Evolutionary conservation across 2,888 invertebrate species (phyloP).

Genomic region (Caenorhabditis angaria): DNA sequence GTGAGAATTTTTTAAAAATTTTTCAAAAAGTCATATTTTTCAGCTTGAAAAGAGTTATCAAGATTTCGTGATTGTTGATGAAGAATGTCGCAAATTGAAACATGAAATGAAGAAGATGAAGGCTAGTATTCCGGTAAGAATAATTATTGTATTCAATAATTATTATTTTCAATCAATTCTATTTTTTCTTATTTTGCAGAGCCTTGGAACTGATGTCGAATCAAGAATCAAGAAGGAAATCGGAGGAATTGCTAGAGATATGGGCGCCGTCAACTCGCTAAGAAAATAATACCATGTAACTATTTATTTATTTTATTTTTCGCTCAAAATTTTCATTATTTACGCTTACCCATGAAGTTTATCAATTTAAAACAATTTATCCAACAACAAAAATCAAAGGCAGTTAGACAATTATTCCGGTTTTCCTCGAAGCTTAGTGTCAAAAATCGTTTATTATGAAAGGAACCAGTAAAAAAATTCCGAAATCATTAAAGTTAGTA

Average conservation of each 20-base stretch:
- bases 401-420: no score
- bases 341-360: no score
- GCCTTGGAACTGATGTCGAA: constrained; percentile 29
- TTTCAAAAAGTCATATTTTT: not conserved
- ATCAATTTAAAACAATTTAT: not conserved
- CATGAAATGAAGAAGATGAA: constrained; percentile 24
- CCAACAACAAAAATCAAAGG: constrained; percentile 8
- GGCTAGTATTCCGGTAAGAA: constrained; percentile 18
- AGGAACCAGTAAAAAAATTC: no score
- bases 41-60: constrained; percentile 29
- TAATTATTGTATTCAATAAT: not conserved
- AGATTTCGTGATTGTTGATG: constrained; percentile 33
- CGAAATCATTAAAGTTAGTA: no score
- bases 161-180: no score
- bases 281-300: not conserved
- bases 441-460: no score
- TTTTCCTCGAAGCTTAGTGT: no score
- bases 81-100: constrained; percentile 33
- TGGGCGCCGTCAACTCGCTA: constrained; percentile 21
- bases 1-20: not conserved
- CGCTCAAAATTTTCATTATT: not conserved
- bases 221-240: constrained; percentile 32
- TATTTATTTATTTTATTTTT: not conserved
- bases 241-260: constrained; percentile 38
- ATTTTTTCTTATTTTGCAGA: constrained; percentile 15